Evolutionary conservation across 2,888 invertebrate genomes (phyloP), one percentile per base, ranked within the genome.

Genomic region (Pteria penguin): DNA sequence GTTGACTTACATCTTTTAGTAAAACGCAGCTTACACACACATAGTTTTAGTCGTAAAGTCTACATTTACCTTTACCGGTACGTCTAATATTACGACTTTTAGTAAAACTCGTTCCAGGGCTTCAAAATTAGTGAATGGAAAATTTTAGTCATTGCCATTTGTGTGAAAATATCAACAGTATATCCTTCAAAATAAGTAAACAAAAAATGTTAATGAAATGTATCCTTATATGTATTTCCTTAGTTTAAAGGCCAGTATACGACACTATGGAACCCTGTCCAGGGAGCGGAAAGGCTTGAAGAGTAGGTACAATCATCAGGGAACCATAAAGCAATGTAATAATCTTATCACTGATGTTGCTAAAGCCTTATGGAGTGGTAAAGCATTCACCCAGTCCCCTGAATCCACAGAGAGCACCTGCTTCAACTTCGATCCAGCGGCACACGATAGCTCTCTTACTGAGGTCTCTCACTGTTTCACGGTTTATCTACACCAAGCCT

Each of bases 361-460:
- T 33, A 65, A 77, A 68, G 54, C 72, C 5, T 63, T 77, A 22
- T 69, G 72, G 69, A 77, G 69, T 24, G 63, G 69, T 3, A 58
- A 57, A 18, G 58, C 70, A n/a, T 73, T 72, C 36, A 73, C 32
- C 1, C 31, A 60, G 4, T 14, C 18, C 18, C 11, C 8, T 18
- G 61, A n/a, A n/a, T 45, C 32, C 18, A 24, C 22, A 0, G 61
- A 26, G 4, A 52, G 54, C 29, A 62, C 68, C 22, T 73, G 55
- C 26, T 73, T 72, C 58, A 65, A 69, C 65, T 77, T 77, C 54
- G 54, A 73, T 5, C 69, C 69, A 3, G 24, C 5, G 3, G 24
- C 62, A 3, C 29, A 65, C 22, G 57, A 62, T 26, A 18, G 22
- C 4, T 22, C 31, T 8, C 27, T 68, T 0, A 24, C 31, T 14